Evolutionary conservation across 2,797 vertebrate genomes (phyloP).

Genomic region (Chrosomus eos): DNA sequence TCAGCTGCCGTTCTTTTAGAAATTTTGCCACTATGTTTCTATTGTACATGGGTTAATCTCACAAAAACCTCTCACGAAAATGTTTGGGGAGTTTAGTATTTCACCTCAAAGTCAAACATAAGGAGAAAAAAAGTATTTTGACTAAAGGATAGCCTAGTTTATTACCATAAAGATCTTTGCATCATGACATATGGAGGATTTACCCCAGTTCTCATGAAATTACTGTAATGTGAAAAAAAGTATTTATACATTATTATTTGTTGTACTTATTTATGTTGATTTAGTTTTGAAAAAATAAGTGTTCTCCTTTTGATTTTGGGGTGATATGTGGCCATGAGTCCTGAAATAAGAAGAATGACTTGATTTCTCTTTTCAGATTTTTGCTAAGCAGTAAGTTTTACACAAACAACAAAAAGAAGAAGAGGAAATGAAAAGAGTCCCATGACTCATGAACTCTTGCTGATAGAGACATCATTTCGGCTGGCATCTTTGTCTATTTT

Average conservation of each 20-base stretch:
- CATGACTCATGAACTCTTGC: background rate
- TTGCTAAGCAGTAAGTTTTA: background rate
- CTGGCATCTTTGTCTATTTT: constrained; percentile 30
- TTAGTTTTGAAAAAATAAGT: background rate
- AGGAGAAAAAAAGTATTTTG: background rate
- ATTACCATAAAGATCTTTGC: background rate
- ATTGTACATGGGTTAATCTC: background rate
- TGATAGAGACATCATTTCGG: constrained; percentile 14
- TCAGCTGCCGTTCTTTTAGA: background rate
- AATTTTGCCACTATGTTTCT: background rate
- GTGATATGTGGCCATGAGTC: background rate
- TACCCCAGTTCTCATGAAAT: background rate
- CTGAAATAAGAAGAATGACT: background rate
- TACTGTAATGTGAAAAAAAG: background rate
- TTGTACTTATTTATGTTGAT: background rate
- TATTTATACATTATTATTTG: background rate
- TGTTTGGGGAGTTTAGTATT: background rate
- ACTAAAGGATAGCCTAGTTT: background rate
- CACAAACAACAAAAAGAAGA: background rate
- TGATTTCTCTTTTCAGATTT: background rate
- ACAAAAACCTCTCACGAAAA: background rate
- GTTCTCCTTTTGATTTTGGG: background rate
- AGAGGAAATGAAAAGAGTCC: background rate
- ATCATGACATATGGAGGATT: background rate
- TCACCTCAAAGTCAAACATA: background rate